A percentile compares a stretch with the other conserved stretches of the same genome.
Conservation (phyloP, 2,797 vertebrate genomes). For the Mycteria americana region DNA sequence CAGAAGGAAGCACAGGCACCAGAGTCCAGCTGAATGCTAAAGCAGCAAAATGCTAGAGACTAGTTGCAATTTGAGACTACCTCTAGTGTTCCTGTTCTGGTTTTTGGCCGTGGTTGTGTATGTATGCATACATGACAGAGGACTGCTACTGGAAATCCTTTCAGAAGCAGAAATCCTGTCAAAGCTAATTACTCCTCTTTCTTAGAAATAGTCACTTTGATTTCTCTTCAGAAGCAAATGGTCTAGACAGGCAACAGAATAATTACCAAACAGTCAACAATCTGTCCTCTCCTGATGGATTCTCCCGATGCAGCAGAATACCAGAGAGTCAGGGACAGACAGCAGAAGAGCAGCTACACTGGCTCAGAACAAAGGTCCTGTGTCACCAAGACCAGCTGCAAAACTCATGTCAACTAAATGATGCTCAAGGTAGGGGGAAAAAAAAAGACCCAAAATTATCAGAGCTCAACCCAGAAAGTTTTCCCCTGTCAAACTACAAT, state of each 20-base stretch:
- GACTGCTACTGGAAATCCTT: background rate
- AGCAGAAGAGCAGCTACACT: background rate
- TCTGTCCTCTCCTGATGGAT: background rate
- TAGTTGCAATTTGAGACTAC: background rate
- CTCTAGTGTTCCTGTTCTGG: background rate
- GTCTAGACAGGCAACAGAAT: background rate
- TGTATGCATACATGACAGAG: background rate
- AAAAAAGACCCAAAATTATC: background rate
- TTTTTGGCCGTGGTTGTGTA: fast-evolving
- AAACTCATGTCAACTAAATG: background rate
- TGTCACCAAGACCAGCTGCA: background rate
- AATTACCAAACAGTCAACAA: background rate
- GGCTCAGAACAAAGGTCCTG: background rate
- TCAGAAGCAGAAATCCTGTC: background rate
- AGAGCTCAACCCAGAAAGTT: background rate
- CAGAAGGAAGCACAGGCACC: background rate
- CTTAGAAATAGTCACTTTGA: background rate
- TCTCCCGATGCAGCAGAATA: background rate
- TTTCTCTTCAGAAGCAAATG: background rate
- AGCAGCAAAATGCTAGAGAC: background rate
- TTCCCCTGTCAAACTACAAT: background rate
- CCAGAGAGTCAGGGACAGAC: background rate
- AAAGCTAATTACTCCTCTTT: background rate
- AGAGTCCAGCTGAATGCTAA: background rate
- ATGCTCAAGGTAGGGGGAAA: background rate